Evolutionary conservation across 2,888 invertebrate genomes (phyloP), one percentile per base, ranked within the genome.

Genomic region (Scrobipalpa costella): DNA sequence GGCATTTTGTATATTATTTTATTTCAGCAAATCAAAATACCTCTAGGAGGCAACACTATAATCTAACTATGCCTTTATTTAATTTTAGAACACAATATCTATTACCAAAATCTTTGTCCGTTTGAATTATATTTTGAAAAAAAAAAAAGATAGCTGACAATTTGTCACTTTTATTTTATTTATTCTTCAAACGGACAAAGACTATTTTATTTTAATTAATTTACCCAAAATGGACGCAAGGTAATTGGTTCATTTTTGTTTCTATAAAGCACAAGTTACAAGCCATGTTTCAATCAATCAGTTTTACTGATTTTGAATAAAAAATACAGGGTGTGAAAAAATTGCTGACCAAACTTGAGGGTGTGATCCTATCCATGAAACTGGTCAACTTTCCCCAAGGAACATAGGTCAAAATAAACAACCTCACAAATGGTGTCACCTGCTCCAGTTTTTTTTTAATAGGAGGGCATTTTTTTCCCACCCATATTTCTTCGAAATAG

Each of bases 151-250:
- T 49, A 13, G n/a, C 17, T 7, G n/a, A 47, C n/a, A 15, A 47
- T n/a, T 47, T 7, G 9, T 47, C 7, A 13, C 1, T 15, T 1
- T 47, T 7, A n/a, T 47, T 7, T n/a, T 47, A n/a, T 15, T 15
- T 47, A 2, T 47, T n/a, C 2, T 33, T 15, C 19, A 57, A 57
- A 47, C 13, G 58, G 19, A 7, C 27, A 57, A 13, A 15, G 44
- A 50, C 33, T 21, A 19, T 57, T 15, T 8, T 6, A 7, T n/a
- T 49, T 17, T 62, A 61, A 61, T 49, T 64, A 69, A 68, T 66
- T 68, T 68, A 57, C 68, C 76, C 73, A 80, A 77, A 81, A 81
- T 81, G 80, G 81, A 81, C 81, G 81, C 78, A 64, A 72, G 68
- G 73, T 67, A 68, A 69, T 75, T 75, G 74, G 80, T 74, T 68